phyloP scores from a whole-genome alignment of 2,888 invertebrate genomes.

The Drosophila quinaria region DNA sequence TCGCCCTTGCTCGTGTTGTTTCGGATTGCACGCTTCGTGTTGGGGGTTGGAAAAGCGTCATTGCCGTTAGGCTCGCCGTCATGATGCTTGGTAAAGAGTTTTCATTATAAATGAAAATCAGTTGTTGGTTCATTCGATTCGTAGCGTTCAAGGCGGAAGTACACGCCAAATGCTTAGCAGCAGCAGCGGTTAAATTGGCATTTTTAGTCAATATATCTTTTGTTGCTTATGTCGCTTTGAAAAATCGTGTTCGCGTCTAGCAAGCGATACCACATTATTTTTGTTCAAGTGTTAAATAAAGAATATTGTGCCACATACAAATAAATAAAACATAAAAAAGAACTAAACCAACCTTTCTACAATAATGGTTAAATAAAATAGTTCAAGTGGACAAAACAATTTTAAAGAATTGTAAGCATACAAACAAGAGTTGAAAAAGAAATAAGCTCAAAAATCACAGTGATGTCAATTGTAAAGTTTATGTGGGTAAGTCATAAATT shows the following conservation, averaged over 20 bases:
- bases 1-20: conserved; percentile 60
- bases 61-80: conserved; percentile 40
- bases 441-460: not conserved
- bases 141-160: conserved; percentile 84
- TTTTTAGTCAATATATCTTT: conserved; percentile 23
- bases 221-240: conserved; percentile 30
- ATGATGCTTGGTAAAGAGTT: conserved; percentile 72
- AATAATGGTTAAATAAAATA: not conserved
- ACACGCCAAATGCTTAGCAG: conserved; percentile 42
- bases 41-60: conserved; percentile 78
- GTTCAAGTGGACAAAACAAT: not conserved
- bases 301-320: conserved; percentile 18
- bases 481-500: conserved; percentile 31
- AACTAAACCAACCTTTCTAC: not conserved
- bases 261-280: conserved; percentile 21
- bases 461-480: not conserved
- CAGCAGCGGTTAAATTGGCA: conserved; percentile 17
- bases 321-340: not conserved
- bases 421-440: not conserved
- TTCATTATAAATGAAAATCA: conserved; percentile 83
- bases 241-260: conserved; percentile 30
- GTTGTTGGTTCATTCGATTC: conserved; percentile 83
- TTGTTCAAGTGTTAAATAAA: conserved; percentile 43
- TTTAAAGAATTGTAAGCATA: not conserved
- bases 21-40: conserved; percentile 45